These are phyloP conservation scores for Hypomecis punctinalis DNA, from an alignment of 2,888 invertebrate genomes.

Conservation along the genomic window DNA sequence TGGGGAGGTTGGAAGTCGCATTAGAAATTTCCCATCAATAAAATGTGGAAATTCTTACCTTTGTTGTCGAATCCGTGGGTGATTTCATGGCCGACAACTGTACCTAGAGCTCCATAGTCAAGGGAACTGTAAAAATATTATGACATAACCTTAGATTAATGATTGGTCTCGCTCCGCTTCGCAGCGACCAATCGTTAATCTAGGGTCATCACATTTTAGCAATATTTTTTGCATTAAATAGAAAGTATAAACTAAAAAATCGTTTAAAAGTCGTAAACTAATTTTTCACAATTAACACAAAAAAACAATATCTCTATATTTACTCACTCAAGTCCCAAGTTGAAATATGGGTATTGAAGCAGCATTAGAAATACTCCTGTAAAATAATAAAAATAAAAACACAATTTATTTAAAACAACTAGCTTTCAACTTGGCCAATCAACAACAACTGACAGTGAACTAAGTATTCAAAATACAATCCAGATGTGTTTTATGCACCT, in stretches of 20 bases:
- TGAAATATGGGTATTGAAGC: constrained; percentile 93
- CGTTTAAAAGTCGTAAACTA: too few species aligned
- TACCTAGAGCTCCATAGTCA: constrained; percentile 93
- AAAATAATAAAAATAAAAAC: constrained; percentile 38
- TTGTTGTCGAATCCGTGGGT: constrained; percentile 86
- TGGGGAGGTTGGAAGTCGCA: too few species aligned
- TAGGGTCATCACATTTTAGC: constrained; percentile 61
- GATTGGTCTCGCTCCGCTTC: too few species aligned
- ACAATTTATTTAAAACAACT: too few species aligned
- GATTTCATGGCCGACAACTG: constrained; percentile 91
- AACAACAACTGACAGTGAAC: too few species aligned
- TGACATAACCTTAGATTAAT: constrained; percentile 89
- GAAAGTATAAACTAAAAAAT: constrained; percentile 71
- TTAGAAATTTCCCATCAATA: too few species aligned
- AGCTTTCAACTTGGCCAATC: too few species aligned
- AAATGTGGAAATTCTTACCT: constrained; percentile 61
- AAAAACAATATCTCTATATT: background rate
- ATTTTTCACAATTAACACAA: background rate
- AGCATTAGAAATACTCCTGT: constrained; percentile 94
- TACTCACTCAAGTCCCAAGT: constrained; percentile 94
- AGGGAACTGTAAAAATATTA: constrained; percentile 85
- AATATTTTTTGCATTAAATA: background rate
- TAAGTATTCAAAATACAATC: too few species aligned
- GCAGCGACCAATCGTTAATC: too few species aligned
- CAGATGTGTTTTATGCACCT: too few species aligned